A percentile compares a stretch with the other conserved stretches of the same genome.
These are phyloP conservation scores for Dryobotodes eremita DNA, from an alignment of 2,888 invertebrate species.

Conservation along the genomic window DNA sequence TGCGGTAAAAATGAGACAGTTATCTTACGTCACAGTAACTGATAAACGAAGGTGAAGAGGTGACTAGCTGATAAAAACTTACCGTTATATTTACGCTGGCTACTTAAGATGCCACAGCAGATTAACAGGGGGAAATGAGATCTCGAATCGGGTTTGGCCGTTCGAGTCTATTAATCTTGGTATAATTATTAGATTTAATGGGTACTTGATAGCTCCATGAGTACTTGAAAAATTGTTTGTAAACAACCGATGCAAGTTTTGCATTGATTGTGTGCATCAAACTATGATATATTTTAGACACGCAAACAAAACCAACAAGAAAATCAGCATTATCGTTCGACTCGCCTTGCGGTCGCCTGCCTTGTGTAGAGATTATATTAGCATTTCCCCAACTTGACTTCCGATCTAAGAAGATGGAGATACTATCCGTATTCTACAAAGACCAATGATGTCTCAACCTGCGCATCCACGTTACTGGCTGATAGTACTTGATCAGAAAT, in stretches of 20 bases:
- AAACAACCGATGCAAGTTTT: slow-evolving; percentile 8
- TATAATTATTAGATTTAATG: slow-evolving; percentile 61
- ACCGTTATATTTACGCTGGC: slow-evolving; percentile 65
- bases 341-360: background rate
- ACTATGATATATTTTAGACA: background rate
- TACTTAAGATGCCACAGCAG: slow-evolving; percentile 67
- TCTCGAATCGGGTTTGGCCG: slow-evolving; percentile 56
- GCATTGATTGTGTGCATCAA: background rate
- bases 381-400: background rate
- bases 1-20: slow-evolving; percentile 62
- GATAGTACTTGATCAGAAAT: background rate
- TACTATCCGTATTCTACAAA: background rate
- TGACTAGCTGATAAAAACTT: slow-evolving; percentile 65
- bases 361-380: background rate
- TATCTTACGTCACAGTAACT: slow-evolving; percentile 59
- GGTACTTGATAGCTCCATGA: slow-evolving; percentile 42
- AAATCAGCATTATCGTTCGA: background rate
- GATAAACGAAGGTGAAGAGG: slow-evolving; percentile 67
- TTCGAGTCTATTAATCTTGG: slow-evolving; percentile 66
- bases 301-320: background rate
- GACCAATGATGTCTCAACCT: background rate
- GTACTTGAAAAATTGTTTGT: slow-evolving; percentile 27
- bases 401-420: background rate
- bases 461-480: background rate
- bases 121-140: slow-evolving; percentile 61